phyloP scores from a whole-genome alignment of 2,888 invertebrate species.

The Eupithecia insigniata region DNA sequence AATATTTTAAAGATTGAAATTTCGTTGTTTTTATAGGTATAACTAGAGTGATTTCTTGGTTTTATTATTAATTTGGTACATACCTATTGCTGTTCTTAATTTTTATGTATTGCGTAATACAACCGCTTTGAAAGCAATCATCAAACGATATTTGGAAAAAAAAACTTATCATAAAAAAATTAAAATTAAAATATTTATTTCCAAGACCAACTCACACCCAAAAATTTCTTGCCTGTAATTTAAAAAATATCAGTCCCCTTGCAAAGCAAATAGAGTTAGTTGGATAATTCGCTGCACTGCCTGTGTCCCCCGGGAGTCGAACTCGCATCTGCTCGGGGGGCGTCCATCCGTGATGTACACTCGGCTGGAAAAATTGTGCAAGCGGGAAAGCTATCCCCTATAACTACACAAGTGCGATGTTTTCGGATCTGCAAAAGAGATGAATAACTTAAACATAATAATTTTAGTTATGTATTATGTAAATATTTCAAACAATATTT shows the following conservation, averaged over 20 bases:
- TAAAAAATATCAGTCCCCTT: slow-evolving; percentile 30
- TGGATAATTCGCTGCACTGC: slow-evolving; percentile 44
- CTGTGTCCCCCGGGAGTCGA: slow-evolving; percentile 40
- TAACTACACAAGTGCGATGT: not conserved
- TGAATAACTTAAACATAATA: too few species aligned
- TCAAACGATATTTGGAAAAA: not conserved
- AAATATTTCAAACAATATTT: too few species aligned
- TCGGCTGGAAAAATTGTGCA: slow-evolving; percentile 25
- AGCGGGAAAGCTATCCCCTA: slow-evolving; percentile 8
- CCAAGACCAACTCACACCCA: slow-evolving; percentile 10
- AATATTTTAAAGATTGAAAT: not conserved
- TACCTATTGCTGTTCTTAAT: not conserved
- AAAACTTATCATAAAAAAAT: not conserved
- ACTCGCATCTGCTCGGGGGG: slow-evolving; percentile 44
- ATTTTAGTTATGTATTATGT: too few species aligned
- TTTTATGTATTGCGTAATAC: not conserved
- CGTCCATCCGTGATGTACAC: slow-evolving; percentile 39
- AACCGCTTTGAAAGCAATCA: not conserved
- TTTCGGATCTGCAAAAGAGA: not conserved
- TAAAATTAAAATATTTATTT: not conserved
- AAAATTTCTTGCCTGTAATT: slow-evolving; percentile 22
- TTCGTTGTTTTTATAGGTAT: not conserved
- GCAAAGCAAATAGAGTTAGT: slow-evolving; percentile 47
- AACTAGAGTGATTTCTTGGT: not conserved
- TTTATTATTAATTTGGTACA: not conserved